Evolutionary conservation across 1,140 invertebrate species (phyloP).

Genomic region (Apocrypta bakeri): DNA sequence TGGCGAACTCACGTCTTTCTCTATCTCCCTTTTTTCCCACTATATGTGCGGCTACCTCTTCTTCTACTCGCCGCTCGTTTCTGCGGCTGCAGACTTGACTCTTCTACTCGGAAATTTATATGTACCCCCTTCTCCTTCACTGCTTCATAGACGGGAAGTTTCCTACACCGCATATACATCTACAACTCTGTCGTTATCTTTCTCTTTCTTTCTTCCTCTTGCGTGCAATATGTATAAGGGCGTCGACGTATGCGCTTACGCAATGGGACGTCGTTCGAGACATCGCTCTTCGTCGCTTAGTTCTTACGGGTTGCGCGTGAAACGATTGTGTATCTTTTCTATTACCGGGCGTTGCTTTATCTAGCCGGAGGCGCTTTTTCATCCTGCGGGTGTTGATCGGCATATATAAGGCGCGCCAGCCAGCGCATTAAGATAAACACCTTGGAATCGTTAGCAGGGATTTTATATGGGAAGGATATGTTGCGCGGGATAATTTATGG

Average conservation of each 20-base stretch:
- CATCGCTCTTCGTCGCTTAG: not conserved
- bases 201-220: no score
- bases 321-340: not conserved
- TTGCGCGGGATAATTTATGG: not conserved
- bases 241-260: not conserved
- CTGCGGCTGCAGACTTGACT: not conserved
- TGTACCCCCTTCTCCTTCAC: no score
- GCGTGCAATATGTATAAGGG: not conserved
- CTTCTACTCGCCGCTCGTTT: constrained; percentile 17
- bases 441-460: not conserved
- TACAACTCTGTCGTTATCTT: not conserved
- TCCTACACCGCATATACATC: no score
- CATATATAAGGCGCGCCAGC: not conserved
- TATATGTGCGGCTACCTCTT: not conserved
- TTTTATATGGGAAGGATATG: not conserved
- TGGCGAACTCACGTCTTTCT: constrained; percentile 39
- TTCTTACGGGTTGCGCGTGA: constrained; percentile 2
- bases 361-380: not conserved
- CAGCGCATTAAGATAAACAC: constrained; percentile 23
- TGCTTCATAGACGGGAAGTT: not conserved
- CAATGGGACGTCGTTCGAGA: not conserved
- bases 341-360: not conserved
- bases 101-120: constrained; percentile 6
- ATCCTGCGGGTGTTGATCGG: not conserved
- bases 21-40: constrained; percentile 22